These are phyloP conservation scores for Chalcosyrphus nemorum DNA, from an alignment of 2,888 invertebrate genomes.

Conservation along the genomic window DNA sequence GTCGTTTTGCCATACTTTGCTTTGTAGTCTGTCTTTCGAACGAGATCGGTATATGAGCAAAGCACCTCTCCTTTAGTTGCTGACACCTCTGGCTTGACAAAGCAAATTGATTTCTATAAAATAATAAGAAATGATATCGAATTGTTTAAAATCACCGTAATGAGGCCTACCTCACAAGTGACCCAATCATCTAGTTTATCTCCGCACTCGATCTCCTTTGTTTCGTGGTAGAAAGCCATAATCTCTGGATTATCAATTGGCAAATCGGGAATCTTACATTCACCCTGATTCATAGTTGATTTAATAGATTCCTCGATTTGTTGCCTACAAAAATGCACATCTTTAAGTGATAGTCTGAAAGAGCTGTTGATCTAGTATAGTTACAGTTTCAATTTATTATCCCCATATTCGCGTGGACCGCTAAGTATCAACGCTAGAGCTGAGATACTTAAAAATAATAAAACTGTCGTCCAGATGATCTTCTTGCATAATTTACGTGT, in stretches of 20 bases:
- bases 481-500: conserved; percentile 63
- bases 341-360: neutral
- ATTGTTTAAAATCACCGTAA: neutral
- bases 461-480: conserved; percentile 53
- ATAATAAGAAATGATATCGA: neutral
- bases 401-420: conserved; percentile 73
- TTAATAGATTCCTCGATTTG: conserved; percentile 83
- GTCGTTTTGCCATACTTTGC: conserved; percentile 83
- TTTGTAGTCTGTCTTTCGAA: conserved; percentile 86
- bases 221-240: conserved; percentile 86
- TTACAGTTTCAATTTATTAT: conserved; percentile 78
- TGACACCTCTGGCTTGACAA: conserved; percentile 79
- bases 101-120: conserved; percentile 80
- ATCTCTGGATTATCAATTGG: conserved; percentile 88
- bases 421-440: conserved; percentile 51
- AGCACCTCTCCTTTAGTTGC: conserved; percentile 80
- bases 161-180: conserved; percentile 84
- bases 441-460: conserved; percentile 54
- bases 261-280: conserved; percentile 86
- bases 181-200: conserved; percentile 88
- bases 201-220: conserved; percentile 86
- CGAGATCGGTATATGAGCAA: conserved; percentile 87
- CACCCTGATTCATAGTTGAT: conserved; percentile 81
- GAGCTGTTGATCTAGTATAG: conserved; percentile 22
- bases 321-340: conserved; percentile 78